These are phyloP conservation scores for Tarsius wallacei DNA, from an alignment of 2,797 vertebrate species.

Conservation along the genomic window DNA sequence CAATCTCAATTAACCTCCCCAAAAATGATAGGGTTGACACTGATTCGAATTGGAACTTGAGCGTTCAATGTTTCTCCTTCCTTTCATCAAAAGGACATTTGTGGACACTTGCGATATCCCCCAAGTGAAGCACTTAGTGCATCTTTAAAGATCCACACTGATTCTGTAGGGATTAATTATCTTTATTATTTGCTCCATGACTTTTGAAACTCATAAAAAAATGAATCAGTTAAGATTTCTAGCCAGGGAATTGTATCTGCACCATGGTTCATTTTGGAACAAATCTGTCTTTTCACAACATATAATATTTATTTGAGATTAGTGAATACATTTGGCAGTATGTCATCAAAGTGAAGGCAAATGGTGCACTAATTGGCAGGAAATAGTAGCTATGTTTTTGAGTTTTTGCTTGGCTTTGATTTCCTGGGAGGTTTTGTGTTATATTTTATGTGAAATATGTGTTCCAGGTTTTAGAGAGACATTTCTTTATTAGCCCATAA, in stretches of 20 bases:
- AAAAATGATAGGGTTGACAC: slow-evolving; percentile 25
- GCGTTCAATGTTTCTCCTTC: slow-evolving; percentile 26
- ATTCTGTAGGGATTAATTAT: slow-evolving; percentile 40
- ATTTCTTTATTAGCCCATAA: neutral
- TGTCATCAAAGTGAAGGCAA: slow-evolving; percentile 17
- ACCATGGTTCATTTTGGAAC: neutral
- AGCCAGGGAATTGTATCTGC: neutral
- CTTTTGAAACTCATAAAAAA: slow-evolving; percentile 43
- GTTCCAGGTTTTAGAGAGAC: neutral
- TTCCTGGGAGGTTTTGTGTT: slow-evolving; percentile 4
- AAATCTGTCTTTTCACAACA: neutral
- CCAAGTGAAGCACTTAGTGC: neutral
- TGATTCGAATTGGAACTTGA: slow-evolving; percentile 48
- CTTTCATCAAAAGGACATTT: slow-evolving; percentile 39
- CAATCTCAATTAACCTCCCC: slow-evolving; percentile 45
- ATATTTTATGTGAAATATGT: neutral
- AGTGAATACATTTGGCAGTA: neutral
- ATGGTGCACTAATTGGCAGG: neutral
- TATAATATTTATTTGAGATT: neutral
- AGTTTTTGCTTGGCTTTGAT: neutral
- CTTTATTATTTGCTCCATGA: slow-evolving; percentile 51
- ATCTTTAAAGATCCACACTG: neutral
- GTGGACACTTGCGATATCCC: neutral
- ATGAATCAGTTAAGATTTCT: neutral
- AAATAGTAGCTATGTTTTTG: neutral